A percentile compares a stretch with the other conserved stretches of the same genome.
Evolutionary conservation across 2,113 vertebrate genomes (phyloP).

Genomic region (Anthoscopus minutus): DNA sequence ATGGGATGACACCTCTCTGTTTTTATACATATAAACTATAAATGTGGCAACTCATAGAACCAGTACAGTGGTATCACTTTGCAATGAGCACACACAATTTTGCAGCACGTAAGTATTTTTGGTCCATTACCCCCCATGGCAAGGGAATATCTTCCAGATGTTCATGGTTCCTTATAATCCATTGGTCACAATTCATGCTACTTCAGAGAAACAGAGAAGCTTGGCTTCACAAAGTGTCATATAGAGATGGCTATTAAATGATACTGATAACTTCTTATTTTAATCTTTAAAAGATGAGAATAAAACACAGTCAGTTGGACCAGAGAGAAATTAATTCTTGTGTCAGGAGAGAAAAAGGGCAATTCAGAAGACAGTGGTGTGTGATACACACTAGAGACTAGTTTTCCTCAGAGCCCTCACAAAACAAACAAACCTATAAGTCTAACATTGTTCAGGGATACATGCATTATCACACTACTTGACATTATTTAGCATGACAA

Average conservation of each 20-base stretch:
- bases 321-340: neutral
- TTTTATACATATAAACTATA: neutral
- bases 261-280: neutral
- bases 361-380: neutral
- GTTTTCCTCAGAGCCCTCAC: neutral
- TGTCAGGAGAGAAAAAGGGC: neutral
- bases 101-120: neutral
- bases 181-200: neutral
- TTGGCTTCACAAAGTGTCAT: neutral
- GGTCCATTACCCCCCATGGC: neutral
- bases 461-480: neutral
- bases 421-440: neutral
- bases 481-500: neutral
- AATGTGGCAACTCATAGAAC: neutral
- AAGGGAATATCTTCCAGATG: neutral
- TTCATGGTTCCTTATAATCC: neutral
- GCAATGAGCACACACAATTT: neutral
- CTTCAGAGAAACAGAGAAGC: slow-evolving; percentile 17
- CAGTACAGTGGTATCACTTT: neutral
- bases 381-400: neutral
- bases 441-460: neutral
- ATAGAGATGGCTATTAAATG: neutral
- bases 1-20: neutral
- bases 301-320: neutral
- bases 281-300: neutral